Evolutionary conservation across 2,888 invertebrate genomes (phyloP).

Genomic region (Eristalis arbustorum): DNA sequence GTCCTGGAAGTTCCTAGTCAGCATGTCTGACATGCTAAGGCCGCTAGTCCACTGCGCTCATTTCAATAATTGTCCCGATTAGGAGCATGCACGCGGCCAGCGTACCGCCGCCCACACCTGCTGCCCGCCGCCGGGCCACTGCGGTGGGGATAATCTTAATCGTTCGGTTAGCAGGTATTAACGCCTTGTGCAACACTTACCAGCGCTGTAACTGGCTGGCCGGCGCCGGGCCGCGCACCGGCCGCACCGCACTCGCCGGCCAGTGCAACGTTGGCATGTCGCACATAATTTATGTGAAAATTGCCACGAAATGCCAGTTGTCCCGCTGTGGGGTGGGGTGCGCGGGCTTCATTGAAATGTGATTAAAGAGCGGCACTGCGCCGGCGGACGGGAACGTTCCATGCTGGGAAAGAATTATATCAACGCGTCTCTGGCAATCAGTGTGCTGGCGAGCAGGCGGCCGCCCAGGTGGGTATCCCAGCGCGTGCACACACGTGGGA

Average conservation of each 20-base stretch:
- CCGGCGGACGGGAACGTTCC: background rate
- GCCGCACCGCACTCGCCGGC: background rate
- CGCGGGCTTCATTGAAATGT: constrained; percentile 20
- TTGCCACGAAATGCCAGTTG: constrained; percentile 13
- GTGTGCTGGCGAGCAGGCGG: constrained; percentile 12
- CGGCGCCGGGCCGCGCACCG: background rate
- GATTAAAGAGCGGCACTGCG: constrained; percentile 14
- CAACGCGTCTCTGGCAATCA: constrained; percentile 28
- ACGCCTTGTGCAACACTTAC: constrained; percentile 59
- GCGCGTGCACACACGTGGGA: background rate
- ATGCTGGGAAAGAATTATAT: constrained; percentile 31
- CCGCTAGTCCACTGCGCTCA: constrained; percentile 48
- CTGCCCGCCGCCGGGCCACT: background rate
- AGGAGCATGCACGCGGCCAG: constrained; percentile 18
- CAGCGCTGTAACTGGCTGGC: background rate
- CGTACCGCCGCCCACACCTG: background rate
- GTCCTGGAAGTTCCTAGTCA: constrained; percentile 59
- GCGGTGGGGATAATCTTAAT: constrained; percentile 44
- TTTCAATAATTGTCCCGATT: constrained; percentile 63
- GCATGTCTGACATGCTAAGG: constrained; percentile 49
- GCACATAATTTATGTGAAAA: constrained; percentile 30
- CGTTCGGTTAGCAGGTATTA: constrained; percentile 65
- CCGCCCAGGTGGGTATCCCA: background rate
- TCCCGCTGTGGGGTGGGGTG: background rate
- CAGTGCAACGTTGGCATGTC: constrained; percentile 27